Conservation (phyloP, 1,140 invertebrate species). For the Oscheius sp. region DNA sequence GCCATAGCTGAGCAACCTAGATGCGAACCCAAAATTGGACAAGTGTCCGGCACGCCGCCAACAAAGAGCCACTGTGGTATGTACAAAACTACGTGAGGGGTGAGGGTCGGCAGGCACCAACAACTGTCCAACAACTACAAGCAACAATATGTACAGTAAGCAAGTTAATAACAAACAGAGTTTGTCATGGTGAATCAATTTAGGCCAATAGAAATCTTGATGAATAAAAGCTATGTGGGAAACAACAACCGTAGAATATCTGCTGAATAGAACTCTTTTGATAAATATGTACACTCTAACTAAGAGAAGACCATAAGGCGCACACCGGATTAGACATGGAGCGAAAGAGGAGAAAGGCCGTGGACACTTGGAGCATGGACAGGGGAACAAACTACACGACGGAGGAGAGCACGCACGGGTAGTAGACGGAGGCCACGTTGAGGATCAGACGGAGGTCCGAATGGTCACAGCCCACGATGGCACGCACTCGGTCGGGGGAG, state of each 20-base stretch:
- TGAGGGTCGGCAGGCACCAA: background rate
- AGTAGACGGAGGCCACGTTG: slow-evolving; percentile 54
- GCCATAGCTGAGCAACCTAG: background rate
- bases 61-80: background rate
- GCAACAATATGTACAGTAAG: slow-evolving; percentile 1
- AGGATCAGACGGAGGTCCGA: slow-evolving; percentile 52
- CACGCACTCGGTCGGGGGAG: slow-evolving; percentile 44
- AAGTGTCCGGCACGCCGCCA: background rate
- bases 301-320: background rate
- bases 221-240: background rate
- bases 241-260: background rate
- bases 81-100: background rate
- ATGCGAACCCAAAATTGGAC: background rate
- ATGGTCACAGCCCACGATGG: slow-evolving; percentile 47
- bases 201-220: slow-evolving; percentile 6
- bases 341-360: too few species aligned
- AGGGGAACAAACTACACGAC: too few species aligned
- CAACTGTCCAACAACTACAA: background rate
- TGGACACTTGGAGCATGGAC: too few species aligned
- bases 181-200: background rate
- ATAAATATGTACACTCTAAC: background rate
- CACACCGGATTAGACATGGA: too few species aligned
- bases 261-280: background rate
- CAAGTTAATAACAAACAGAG: background rate
- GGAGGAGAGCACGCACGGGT: slow-evolving; percentile 41